Evolutionary conservation across 2,888 invertebrate species (phyloP), one percentile per base, ranked within the genome.

Genomic region (Tipula vernalis): DNA sequence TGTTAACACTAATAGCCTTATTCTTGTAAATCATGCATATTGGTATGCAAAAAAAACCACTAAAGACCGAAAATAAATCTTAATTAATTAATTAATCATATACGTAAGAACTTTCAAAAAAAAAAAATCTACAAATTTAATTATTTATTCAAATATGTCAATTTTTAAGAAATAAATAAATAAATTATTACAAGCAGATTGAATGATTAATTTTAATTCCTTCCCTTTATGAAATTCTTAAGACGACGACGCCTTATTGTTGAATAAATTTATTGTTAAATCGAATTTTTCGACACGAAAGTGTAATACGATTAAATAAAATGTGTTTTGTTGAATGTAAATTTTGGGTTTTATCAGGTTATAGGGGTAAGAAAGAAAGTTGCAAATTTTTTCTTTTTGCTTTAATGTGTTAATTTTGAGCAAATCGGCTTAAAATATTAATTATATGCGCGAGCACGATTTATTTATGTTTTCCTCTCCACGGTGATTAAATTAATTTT

Each of bases 31-130:
- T 28, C 28, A 44, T 44, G 2, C 15, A 15, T 71, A 71, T 71
- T 28, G 28, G 18, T 28, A 12, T 71, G n/a, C n/a, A 28, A 8
- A 71, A 10, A 71, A 71, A 28, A 10, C 71, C 15, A 57, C 51
- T 15, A 57, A 57, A 57, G 51, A 57, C 15, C 51, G 8, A 28
- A 71, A 28, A 71, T 71, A 71, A 71, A 71, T 71, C 71, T 71
- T 71, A 71, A 71, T 71, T 71, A 71, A 71, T 71, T 71, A 71
- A 71, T 71, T 71, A 71, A 71, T 71, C 71, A 71, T 71, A n/a
- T 51, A 51, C 28, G 28, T 12, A 51, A 51, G 51, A 51, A 51
- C 71, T 71, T 71, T 71, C 71, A 71, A 71, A 71, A 71, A 71
- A 10, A 71, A 71, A 71, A 10, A n/a, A n/a, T n/a, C 71, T 15